phyloP scores from a whole-genome alignment of 2,888 invertebrate genomes.

The Ichneumon xanthorius region DNA sequence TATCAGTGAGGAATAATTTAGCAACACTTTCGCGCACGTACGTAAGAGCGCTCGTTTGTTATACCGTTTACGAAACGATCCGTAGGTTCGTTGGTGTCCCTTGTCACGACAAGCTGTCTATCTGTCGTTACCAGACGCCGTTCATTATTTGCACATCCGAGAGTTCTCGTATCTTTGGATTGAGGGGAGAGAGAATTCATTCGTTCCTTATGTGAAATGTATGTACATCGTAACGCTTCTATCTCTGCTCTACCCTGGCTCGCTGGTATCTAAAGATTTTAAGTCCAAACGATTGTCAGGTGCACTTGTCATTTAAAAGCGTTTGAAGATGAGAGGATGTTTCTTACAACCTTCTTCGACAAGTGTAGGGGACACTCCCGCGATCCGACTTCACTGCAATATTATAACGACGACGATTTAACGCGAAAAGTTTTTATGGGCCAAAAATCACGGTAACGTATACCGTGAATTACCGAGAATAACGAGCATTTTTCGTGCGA shows the following conservation, averaged over 20 bases:
- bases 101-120: conserved; percentile 76
- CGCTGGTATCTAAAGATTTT: conserved; percentile 18
- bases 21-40: conserved; percentile 19
- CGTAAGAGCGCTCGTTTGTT: conserved; percentile 40
- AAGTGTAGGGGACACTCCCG: neutral
- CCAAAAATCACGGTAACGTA: conserved; percentile 50
- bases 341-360: neutral
- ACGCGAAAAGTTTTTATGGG: conserved; percentile 41
- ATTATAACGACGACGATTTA: conserved; percentile 54
- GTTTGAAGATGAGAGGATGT: conserved; percentile 15
- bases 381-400: conserved; percentile 13
- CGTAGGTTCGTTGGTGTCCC: conserved; percentile 69
- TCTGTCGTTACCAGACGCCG: conserved; percentile 76
- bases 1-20: conserved; percentile 2
- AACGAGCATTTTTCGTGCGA: conserved; percentile 49
- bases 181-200: conserved; percentile 61
- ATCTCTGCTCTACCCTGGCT: conserved; percentile 10
- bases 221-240: conserved; percentile 35
- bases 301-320: conserved; percentile 28
- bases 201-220: conserved; percentile 59
- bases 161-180: conserved; percentile 67
- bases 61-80: conserved; percentile 56
- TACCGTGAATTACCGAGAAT: conserved; percentile 6
- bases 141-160: conserved; percentile 77
- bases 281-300: conserved; percentile 43